Percentiles rank a stretch among this genome's conserved stretches.
Evolutionary conservation across 2,797 vertebrate species (phyloP).

Genomic region (Clamator glandarius): DNA sequence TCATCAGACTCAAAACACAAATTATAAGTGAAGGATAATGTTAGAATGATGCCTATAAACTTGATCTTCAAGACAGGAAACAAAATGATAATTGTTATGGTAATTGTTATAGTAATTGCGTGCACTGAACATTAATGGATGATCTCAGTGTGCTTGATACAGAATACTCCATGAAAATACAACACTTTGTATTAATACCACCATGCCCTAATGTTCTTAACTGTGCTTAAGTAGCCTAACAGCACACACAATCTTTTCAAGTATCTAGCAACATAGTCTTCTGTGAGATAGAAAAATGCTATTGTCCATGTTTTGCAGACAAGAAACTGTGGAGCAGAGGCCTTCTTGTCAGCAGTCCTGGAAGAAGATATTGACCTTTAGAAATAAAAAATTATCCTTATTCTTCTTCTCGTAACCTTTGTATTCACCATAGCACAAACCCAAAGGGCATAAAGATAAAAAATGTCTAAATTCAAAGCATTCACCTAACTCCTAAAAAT

Average conservation of each 20-base stretch:
- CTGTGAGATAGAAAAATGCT: background rate
- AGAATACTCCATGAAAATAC: background rate
- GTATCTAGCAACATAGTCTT: background rate
- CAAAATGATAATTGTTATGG: background rate
- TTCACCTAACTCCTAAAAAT: background rate
- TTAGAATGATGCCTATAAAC: background rate
- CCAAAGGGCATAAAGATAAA: background rate
- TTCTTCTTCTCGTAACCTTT: background rate
- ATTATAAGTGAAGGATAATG: background rate
- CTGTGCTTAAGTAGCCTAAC: background rate
- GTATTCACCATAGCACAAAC: background rate
- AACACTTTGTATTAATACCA: background rate
- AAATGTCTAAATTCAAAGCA: background rate
- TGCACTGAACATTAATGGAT: background rate
- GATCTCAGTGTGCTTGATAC: background rate
- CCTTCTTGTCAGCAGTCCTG: background rate
- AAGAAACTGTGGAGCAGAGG: background rate
- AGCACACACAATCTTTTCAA: background rate
- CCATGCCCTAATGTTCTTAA: background rate
- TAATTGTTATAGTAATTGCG: background rate
- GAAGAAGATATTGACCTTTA: background rate
- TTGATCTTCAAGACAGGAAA: background rate
- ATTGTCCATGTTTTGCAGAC: background rate
- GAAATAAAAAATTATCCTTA: background rate
- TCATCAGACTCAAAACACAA: conserved; percentile 14